phyloP scores from a whole-genome alignment of 37 sponge, comb jelly and placozoan species.

The Crambe crambe region DNA sequence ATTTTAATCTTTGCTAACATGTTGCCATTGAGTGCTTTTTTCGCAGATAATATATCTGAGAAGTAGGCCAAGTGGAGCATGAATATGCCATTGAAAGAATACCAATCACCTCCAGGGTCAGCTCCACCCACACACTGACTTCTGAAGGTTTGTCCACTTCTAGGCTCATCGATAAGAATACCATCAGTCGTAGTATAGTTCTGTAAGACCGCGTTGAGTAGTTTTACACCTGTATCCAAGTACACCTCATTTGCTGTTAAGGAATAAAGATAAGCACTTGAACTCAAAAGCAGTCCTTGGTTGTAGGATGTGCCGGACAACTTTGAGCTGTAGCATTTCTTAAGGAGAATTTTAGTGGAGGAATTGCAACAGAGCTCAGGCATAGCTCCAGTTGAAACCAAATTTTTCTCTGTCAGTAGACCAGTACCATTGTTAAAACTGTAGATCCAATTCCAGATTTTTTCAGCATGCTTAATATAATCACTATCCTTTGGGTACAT shows the following conservation, averaged over 20 bases:
- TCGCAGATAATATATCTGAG: constrained; percentile 2
- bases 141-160: constrained; percentile 14
- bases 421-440: constrained; percentile 44
- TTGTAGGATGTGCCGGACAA: constrained; percentile 50
- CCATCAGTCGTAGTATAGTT: constrained; percentile 54
- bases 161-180: constrained; percentile 25
- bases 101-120: constrained; percentile 59
- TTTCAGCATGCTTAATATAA: constrained; percentile 3
- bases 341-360: background rate
- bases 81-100: constrained; percentile 57
- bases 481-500: constrained; percentile 8
- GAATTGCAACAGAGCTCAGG: constrained; percentile 44
- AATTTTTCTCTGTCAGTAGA: constrained; percentile 22
- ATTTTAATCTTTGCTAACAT: background rate
- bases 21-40: background rate
- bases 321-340: background rate
- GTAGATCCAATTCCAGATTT: constrained; percentile 51
- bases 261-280: constrained; percentile 31
- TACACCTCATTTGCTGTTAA: constrained; percentile 33
- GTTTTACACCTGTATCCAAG: constrained; percentile 21
- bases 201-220: constrained; percentile 24
- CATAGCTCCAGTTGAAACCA: constrained; percentile 47
- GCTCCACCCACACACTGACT: background rate
- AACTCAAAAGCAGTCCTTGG: constrained; percentile 52
- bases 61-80: constrained; percentile 49